Conservation (phyloP, 2,797 vertebrate species). For the Darevskia mixta region DNA sequence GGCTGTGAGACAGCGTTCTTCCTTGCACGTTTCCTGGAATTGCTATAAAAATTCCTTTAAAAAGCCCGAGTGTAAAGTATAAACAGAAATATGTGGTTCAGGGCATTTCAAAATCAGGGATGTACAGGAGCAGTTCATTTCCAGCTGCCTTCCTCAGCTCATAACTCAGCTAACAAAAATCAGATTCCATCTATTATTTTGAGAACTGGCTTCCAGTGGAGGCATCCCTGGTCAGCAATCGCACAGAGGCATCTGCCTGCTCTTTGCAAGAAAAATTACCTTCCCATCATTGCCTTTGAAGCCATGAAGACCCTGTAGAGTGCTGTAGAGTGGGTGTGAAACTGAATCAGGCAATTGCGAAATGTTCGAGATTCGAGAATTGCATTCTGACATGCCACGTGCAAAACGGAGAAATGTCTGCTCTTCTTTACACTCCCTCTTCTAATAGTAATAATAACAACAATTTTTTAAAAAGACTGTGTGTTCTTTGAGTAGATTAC, state of each 20-base stretch:
- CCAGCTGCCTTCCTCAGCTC: background rate
- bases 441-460: no score
- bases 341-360: background rate
- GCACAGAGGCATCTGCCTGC: background rate
- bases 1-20: background rate
- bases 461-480: background rate
- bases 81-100: background rate
- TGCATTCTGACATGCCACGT: background rate
- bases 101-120: background rate
- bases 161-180: background rate
- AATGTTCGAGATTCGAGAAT: background rate
- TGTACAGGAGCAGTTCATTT: background rate
- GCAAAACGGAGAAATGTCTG: background rate
- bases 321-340: background rate
- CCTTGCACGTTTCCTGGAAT: background rate
- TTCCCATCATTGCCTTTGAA: background rate
- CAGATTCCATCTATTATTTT: background rate
- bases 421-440: no score
- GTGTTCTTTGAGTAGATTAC: background rate
- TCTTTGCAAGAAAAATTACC: background rate
- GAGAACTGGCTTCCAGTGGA: background rate
- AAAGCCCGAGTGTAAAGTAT: background rate
- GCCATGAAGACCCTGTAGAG: fast-evolving
- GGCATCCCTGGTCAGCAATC: background rate
- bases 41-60: background rate